Base-by-base conservation (phyloP, 1,140 invertebrate genomes). In the Listronotus oregonensis region DNA sequence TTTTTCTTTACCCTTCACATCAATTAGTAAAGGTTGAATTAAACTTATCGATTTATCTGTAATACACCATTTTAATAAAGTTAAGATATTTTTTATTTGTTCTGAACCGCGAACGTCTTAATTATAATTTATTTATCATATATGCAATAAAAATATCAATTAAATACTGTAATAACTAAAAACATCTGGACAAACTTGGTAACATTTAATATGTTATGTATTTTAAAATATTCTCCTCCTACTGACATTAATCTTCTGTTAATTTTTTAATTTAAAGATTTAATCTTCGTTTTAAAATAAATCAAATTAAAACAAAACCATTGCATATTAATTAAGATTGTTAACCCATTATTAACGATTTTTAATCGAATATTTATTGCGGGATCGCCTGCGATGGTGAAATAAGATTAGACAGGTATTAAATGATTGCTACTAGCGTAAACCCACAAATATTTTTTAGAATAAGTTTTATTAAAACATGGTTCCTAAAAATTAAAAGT, bases 201-300 rank as follows among this genome's bases (percentile, higher is more conserved):
- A 12, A 10, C 7, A 40, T 10, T 10, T 2, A 12, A 12, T 3
- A n/a, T 14, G n/a, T 44, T 44, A 15, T 44, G n/a, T 44, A 12
- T 40, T 12, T 10, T 3, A 18, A 44, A 44, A 15, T 15, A 44
- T 14, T 18, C 14, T 37, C 31, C 31, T 39, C 27, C 54, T 21
- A 57, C 54, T 5, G 14, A 39, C 42, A 57, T 57, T 57, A 57
- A 57, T 57, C 18, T 57, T 34, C 12, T 21, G 27, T 50, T 50
- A 50, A 50, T 50, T 50, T 43, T 57, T 57, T 57, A 57, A 57
- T 57, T 57, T 57, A 44, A 57, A 57, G 54, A 57, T 57, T 57
- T 57, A 57, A 57, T 57, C 54, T 57, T 18, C 39, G 54, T 15
- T 44, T 57, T 40, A 57, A 44, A 40, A 57, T 57, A 57, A 57